Evolutionary conservation across 1,140 invertebrate species (phyloP), one percentile per base, ranked within the genome.

Genomic region (Lepidostoma basale): DNA sequence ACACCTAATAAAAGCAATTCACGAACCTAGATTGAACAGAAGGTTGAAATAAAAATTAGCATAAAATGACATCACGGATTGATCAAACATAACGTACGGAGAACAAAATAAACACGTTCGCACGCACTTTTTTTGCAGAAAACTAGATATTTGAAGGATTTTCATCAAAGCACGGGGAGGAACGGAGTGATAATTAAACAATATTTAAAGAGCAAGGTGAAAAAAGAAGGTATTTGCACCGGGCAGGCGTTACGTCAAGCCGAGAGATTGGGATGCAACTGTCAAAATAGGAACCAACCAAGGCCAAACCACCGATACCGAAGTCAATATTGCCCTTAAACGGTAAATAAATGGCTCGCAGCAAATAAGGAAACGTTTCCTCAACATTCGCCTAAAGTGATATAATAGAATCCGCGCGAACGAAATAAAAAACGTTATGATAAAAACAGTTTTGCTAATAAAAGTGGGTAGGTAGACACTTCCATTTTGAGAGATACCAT

Each of bases 381-480:
- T 16, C 12, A 8, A n/a, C 56, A n/a, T 45, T 62, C 0, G 25
- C 25, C 6, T n/a, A 45, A 45, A 44, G 40, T 26, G 25, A 62
- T 12, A 30, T 14, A 42, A 18, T 42, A 22, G 23, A 40, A 60
- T 62, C 47, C 22, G 56, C 62, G 44, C 33, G 36, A 3, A 23
- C 14, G 33, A 42, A 52, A 65, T 49, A 65, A 65, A 67, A 67
- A 39, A 58, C 54, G 52, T 67, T 59, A 59, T 28, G 56, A 67
- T 28, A 26, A 67, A 67, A 67, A 67, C 52, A 67, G n/a, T 12
- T 64, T 59, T 40, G 39, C 54, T 45, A 67, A 33, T 67, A 67
- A 59, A 67, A 67, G 64, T 67, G 64, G 64, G 64, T 39, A 44
- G 64, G 64, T 28, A n/a, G n/a, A n/a, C n/a, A 59, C 64, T 59